Base-by-base conservation (phyloP, 2,113 vertebrate genomes). In the Mungos mungo region DNA sequence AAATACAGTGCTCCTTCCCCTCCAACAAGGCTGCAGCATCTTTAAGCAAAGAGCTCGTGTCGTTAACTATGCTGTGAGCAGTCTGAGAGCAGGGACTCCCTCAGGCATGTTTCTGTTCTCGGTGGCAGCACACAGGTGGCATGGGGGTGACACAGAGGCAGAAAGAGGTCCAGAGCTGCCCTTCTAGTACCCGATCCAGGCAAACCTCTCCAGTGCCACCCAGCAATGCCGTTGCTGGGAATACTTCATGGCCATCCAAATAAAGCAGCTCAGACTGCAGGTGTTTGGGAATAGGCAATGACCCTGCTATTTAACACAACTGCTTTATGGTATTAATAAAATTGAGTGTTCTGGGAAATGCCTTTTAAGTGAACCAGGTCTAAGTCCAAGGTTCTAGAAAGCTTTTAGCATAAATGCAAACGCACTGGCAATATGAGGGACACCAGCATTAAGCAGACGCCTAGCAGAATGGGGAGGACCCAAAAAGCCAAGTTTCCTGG, bases 331-430 rank as follows among this genome's bases (percentile, higher is more conserved):
- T 76, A 76, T 96, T 97, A 97, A 97, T 90, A 96, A 97, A 96
- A 91, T 65, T 72, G 90, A 98, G 76, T 96, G 95, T 96, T 96
- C 96, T 94, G 95, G 93, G 93, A 98, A 98, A 96, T 95, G 93
- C 68, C 80, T 97, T 90, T 83, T 97, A 96, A 98, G 90, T n/a
- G 82, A 90, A 90, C 41, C 85, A 84, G 76, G 80, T 96, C 97
- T 91, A 92, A 90, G 60, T 77, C 95, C 88, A 94, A 94, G 60
- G 71, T 82, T 96, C 86, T 85, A 85, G 90, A 96, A 91, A 94
- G 95, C 96, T 96, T 97, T 97, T 96, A 94, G 95, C 79, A 95
- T 84, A 69, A 94, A 95, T 88, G 80, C 76, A 94, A 96, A 92
- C 84, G 77, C 33, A 29, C 14, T 65, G 71, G 69, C 90, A 90